Evolutionary conservation across 1,140 invertebrate species (phyloP).

Genomic region (Aethina tumida): DNA sequence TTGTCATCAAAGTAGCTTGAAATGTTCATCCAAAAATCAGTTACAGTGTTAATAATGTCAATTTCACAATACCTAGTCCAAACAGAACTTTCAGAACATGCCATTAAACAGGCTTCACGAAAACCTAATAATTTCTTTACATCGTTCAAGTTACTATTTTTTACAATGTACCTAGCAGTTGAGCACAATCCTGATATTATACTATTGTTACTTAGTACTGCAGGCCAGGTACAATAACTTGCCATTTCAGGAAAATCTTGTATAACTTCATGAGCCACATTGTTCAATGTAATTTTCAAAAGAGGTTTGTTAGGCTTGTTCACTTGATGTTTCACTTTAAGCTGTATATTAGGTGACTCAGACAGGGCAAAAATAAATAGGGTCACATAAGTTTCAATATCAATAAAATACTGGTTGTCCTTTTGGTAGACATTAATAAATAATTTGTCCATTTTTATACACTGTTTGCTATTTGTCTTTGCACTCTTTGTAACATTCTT

Average conservation of each 20-base stretch:
- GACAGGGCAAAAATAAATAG: constrained; percentile 36
- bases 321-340: constrained; percentile 9
- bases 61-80: constrained; percentile 93
- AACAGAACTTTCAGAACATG: constrained; percentile 73
- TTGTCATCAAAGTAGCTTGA: constrained; percentile 14
- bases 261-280: constrained; percentile 10
- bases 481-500: constrained; percentile 38
- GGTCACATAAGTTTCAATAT: constrained; percentile 35
- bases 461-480: constrained; percentile 41
- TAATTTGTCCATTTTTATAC: constrained; percentile 25
- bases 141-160: constrained; percentile 32
- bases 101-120: constrained; percentile 62
- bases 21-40: constrained; percentile 25
- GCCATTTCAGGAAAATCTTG: constrained; percentile 22
- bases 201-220: constrained; percentile 45
- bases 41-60: constrained; percentile 54
- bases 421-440: constrained; percentile 10
- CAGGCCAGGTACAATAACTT: constrained; percentile 46
- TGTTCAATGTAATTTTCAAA: constrained; percentile 6
- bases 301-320: constrained; percentile 2
- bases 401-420: constrained; percentile 12
- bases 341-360: constrained; percentile 11
- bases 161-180: constrained; percentile 56
- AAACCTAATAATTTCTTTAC: constrained; percentile 59
- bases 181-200: constrained; percentile 50